Base-by-base conservation (phyloP, 2,888 invertebrate species). In the Pterobdella sp. region DNA sequence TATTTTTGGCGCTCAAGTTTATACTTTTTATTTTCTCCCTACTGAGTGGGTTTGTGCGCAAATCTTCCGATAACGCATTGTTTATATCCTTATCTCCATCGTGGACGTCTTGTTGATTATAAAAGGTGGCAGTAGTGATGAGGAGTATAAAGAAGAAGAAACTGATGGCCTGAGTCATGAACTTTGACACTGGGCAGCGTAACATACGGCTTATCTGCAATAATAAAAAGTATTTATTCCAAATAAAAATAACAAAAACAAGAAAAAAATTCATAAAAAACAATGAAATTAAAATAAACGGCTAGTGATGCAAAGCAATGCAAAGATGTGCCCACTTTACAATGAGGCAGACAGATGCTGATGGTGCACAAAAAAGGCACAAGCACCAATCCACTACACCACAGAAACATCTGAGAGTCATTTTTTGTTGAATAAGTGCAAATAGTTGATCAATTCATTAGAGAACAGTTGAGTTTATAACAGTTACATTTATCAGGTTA, bases 141-240 rank as follows among this genome's bases (percentile, higher is more conserved):
- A 89, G 81, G 1, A 86, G 79, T 68, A 90, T 86, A 83, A 90
- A 90, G 75, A 89, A 84, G 73, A 88, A 80, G 81, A 89, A 90
- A 56, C 52, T 42, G 31, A 70, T 26, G 7, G 87, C 85, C 79
- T 88, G 88, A 72, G 88, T 89, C 78, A 90, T 87, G 84, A 90
- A 88, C 83, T 89, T 89, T 81, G 89, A 89, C 76, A 89, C 85
- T 37, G 90, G 90, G 78, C 89, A 84, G 85, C 84, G 64, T 81
- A 84, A 80, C 35, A 81, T 79, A 75, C 80, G 80, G 72, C 82
- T 82, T 67, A 83, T 77, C 83, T 83, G 78, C 34, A 76, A 76
- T 22, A 4, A 18, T 31, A 31, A 60, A 7, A 26, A 60, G 26
- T 60, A 60, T 31, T 31, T 31, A 31, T 31, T 60, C 31, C 60